A percentile compares a stretch with the other conserved stretches of the same genome.
phyloP scores from a whole-genome alignment of 2,113 vertebrate genomes.

The Mormoops blainvillei region DNA sequence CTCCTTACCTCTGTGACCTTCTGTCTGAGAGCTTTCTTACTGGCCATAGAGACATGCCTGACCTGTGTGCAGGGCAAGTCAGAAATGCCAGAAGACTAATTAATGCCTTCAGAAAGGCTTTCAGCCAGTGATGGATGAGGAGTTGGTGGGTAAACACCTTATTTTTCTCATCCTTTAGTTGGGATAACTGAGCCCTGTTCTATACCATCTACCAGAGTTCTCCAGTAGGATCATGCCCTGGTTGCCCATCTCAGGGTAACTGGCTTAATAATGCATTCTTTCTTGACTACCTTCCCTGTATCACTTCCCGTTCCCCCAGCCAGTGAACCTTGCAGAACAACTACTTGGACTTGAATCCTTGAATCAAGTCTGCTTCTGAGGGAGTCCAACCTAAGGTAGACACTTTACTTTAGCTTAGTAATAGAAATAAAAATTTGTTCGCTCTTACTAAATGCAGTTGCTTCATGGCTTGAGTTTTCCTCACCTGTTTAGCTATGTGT shows the following conservation, averaged over 20 bases:
- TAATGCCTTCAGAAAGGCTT: background rate
- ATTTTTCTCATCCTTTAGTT: background rate
- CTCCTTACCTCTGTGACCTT: background rate
- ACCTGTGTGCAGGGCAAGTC: background rate
- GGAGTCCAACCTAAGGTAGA: background rate
- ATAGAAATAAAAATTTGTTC: background rate
- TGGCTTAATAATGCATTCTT: background rate
- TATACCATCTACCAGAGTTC: background rate
- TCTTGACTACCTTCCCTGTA: background rate
- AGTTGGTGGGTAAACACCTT: background rate
- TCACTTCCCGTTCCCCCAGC: background rate
- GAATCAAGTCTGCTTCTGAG: background rate
- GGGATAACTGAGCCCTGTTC: background rate
- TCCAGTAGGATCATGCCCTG: background rate
- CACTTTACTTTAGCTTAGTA: background rate
- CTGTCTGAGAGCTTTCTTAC: background rate
- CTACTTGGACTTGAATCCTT: background rate
- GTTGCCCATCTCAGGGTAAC: background rate
- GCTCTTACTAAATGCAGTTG: background rate
- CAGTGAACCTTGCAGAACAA: background rate
- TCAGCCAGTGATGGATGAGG: background rate
- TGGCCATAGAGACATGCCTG: background rate
- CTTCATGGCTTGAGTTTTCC: background rate
- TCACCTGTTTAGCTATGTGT: background rate
- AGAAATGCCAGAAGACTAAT: background rate